These are phyloP conservation scores for Drosophila aff. DNA, from an alignment of 1,140 invertebrate genomes.

Conservation along the genomic window DNA sequence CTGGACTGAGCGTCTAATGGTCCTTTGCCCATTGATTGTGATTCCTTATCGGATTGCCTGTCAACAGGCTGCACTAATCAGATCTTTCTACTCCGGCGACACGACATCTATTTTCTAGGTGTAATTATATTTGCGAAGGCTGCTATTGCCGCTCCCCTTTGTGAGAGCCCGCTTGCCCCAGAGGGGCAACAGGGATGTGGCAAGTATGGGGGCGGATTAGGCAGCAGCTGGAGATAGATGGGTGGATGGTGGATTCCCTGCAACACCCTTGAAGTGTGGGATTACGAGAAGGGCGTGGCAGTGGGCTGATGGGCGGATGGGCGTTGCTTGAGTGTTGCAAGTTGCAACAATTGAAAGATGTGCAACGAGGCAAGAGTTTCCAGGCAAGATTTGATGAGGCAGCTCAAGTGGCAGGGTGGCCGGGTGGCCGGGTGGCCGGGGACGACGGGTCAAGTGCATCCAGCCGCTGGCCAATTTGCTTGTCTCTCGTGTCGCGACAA, in stretches of 20 bases:
- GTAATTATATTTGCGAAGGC: constrained; percentile 73
- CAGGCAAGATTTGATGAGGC: constrained; percentile 73
- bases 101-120: constrained; percentile 45
- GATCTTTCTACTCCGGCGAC: constrained; percentile 18
- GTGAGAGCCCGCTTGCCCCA: constrained; percentile 4
- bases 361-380: constrained; percentile 41
- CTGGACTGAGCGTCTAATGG: constrained; percentile 13
- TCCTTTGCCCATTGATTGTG: constrained; percentile 38
- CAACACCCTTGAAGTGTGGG: constrained; percentile 58
- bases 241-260: constrained; percentile 27
- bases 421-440: constrained; percentile 38
- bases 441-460: constrained; percentile 72
- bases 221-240: constrained; percentile 38
- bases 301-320: neutral
- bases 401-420: constrained; percentile 56
- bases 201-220: constrained; percentile 30
- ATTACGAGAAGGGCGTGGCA: constrained; percentile 28
- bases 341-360: constrained; percentile 68
- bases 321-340: constrained; percentile 51
- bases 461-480: constrained; percentile 75
- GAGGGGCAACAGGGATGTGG: constrained; percentile 2
- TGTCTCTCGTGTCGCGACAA: constrained; percentile 51
- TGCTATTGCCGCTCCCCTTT: constrained; percentile 27
- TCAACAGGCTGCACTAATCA: constrained; percentile 41
- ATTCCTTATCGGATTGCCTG: constrained; percentile 66